phyloP scores from a whole-genome alignment of 2,797 vertebrate genomes.

The Aldrovandia affinis region DNA sequence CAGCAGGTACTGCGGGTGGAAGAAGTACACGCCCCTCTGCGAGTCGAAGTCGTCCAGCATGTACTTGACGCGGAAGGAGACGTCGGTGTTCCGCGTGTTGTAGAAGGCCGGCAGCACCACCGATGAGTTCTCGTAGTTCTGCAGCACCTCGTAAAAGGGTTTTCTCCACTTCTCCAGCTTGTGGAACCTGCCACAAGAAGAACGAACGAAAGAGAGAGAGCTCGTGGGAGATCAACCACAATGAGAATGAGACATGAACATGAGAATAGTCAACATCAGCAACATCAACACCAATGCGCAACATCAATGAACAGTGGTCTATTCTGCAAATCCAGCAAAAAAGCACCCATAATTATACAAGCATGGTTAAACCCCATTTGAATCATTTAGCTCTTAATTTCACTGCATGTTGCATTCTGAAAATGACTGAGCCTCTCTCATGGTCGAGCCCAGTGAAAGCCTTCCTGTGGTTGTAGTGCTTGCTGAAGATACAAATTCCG shows the following conservation, averaged over 20 bases:
- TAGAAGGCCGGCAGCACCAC: constrained; percentile 96
- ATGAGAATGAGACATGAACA: background rate
- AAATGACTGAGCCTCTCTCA: background rate
- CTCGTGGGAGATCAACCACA: no score
- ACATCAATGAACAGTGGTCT: background rate
- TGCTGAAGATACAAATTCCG: background rate
- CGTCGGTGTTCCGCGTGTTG: constrained; percentile 94
- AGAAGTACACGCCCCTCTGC: constrained; percentile 87
- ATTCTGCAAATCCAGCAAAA: background rate
- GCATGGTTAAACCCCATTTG: background rate
- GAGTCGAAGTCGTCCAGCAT: constrained; percentile 94
- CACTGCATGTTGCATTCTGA: background rate
- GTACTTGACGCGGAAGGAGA: constrained; percentile 96
- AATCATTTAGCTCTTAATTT: background rate
- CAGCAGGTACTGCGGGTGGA: constrained; percentile 95
- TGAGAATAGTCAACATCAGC: background rate
- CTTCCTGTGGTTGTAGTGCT: background rate
- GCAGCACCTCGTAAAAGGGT: constrained; percentile 91
- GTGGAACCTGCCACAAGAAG: constrained; percentile 73
- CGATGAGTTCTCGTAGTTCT: constrained; percentile 91
- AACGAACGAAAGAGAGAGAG: no score
- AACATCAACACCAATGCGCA: background rate
- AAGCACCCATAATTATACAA: background rate
- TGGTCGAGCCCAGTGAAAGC: background rate
- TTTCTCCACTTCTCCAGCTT: constrained; percentile 96